Conservation (phyloP, 2,113 vertebrate genomes). For the Riparia riparia region DNA sequence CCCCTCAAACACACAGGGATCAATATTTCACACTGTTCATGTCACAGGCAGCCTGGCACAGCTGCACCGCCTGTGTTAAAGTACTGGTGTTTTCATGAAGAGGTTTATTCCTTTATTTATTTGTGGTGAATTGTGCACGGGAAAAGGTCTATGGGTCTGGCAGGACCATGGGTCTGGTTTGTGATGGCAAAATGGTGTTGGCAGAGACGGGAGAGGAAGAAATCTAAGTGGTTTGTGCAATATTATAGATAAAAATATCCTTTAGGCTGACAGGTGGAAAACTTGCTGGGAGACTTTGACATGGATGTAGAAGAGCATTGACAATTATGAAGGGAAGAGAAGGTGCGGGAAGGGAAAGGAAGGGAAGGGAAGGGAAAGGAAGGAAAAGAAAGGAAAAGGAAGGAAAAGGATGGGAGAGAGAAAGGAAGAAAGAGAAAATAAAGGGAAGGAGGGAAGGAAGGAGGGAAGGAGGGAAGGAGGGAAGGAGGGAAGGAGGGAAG, state of each 20-base stretch:
- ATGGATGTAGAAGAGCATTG: neutral
- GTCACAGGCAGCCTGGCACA: neutral
- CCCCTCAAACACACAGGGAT: neutral
- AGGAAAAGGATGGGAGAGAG: too few species aligned
- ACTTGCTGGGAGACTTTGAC: neutral
- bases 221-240: neutral
- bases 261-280: neutral
- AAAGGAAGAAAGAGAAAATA: too few species aligned
- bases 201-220: neutral
- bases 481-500: too few species aligned
- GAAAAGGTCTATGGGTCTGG: fast-evolving
- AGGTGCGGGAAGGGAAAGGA: neutral
- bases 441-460: too few species aligned
- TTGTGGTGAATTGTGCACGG: fast-evolving
- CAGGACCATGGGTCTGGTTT: fast-evolving
- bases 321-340: neutral
- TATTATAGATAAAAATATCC: neutral
- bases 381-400: too few species aligned
- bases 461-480: too few species aligned
- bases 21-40: fast-evolving
- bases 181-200: neutral
- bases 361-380: neutral
- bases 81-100: too few species aligned
- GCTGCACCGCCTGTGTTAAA: neutral
- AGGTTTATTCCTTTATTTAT: neutral